phyloP scores from a whole-genome alignment of 2,888 invertebrate species.

The Tetragonisca angustula region DNA sequence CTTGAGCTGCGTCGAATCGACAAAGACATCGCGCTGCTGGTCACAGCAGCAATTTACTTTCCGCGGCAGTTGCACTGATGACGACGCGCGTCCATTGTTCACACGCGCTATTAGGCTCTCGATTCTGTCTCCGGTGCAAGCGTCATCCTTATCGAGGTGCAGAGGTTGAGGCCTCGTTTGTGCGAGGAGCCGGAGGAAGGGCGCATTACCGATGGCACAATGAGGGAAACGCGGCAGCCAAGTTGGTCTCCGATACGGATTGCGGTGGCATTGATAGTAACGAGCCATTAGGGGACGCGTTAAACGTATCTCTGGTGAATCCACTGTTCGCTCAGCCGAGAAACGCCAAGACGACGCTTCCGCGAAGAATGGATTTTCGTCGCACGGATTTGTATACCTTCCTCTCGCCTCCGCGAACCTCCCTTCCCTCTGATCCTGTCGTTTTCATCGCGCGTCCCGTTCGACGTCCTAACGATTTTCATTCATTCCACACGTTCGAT shows the following conservation, averaged over 20 bases:
- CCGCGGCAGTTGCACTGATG: conserved; percentile 80
- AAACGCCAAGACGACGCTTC: conserved; percentile 39
- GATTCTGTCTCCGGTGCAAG: conserved; percentile 57
- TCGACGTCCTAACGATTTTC: background rate
- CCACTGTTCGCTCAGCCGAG: conserved; percentile 40
- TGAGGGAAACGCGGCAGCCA: conserved; percentile 67
- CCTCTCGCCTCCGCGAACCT: conserved; percentile 26
- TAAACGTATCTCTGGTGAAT: conserved; percentile 60
- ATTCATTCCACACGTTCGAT: no score
- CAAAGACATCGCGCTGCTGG: conserved; percentile 36
- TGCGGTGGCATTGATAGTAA: conserved; percentile 64
- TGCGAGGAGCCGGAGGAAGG: conserved; percentile 38
- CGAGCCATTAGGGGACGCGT: conserved; percentile 64
- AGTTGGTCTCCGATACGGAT: conserved; percentile 66
- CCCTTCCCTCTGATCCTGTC: background rate
- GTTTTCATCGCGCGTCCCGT: background rate
- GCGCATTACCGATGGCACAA: conserved; percentile 71
- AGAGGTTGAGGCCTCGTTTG: conserved; percentile 38
- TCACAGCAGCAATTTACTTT: conserved; percentile 78
- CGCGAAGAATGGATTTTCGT: conserved; percentile 28
- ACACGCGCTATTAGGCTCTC: conserved; percentile 79
- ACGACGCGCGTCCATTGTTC: conserved; percentile 80
- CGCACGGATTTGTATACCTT: conserved; percentile 14
- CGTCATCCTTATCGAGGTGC: conserved; percentile 56
- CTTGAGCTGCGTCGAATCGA: conserved; percentile 25